phyloP scores from a whole-genome alignment of 2,113 vertebrate genomes.

The Lepus timidus region DNA sequence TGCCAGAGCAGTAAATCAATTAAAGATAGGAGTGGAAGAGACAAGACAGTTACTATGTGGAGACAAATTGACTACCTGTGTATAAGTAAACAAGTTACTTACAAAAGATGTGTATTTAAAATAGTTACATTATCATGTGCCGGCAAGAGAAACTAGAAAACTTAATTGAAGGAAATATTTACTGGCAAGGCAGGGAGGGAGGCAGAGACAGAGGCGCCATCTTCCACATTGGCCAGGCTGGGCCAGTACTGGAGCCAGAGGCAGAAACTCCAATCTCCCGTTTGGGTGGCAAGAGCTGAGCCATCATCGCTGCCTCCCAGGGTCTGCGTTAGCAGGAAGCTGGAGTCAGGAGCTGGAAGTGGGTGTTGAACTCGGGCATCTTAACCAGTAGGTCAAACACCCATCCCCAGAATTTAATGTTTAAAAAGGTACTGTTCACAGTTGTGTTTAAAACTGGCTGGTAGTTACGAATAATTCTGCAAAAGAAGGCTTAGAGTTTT shows the following conservation, averaged over 20 bases:
- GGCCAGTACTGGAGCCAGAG: no score
- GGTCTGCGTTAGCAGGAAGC: no score
- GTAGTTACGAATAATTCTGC: background rate
- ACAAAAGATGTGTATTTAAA: background rate
- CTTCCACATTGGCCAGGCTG: no score
- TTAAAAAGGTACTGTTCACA: slow-evolving; percentile 13
- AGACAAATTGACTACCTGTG: background rate
- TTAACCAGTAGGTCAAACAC: no score
- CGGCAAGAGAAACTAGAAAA: slow-evolving; percentile 14
- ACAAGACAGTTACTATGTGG: background rate
- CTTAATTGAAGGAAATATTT: no score
- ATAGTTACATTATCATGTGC: background rate
- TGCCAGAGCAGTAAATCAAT: background rate
- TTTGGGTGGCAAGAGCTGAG: no score
- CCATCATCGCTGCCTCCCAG: no score
- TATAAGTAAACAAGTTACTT: background rate
- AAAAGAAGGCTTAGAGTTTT: slow-evolving; percentile 4
- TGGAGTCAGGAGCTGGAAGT: no score
- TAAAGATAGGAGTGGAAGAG: background rate
- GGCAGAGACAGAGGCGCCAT: no score
- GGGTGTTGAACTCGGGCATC: no score
- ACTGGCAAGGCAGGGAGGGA: no score
- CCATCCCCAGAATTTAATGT: background rate
- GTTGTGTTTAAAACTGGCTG: slow-evolving; percentile 13
- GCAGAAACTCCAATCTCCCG: no score